Evolutionary conservation across 2,797 vertebrate species (phyloP).

Genomic region (Triplophysa yarkandensis): DNA sequence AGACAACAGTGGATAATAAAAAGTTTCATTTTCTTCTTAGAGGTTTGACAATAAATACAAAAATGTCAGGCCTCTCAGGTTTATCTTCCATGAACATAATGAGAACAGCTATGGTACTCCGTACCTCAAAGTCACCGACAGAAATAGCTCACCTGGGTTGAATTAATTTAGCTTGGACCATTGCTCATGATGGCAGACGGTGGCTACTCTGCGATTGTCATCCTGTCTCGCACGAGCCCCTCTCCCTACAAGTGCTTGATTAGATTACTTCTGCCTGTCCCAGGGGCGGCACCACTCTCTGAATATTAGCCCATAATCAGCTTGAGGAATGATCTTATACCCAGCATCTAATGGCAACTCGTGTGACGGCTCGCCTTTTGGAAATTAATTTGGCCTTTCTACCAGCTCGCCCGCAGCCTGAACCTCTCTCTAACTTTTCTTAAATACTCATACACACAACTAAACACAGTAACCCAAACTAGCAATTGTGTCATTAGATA

Average conservation of each 20-base stretch:
- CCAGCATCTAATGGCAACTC: constrained; percentile 47
- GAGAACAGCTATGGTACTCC: constrained; percentile 43
- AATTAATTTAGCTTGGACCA: constrained; percentile 44
- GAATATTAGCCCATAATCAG: constrained; percentile 58
- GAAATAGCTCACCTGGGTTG: constrained; percentile 53
- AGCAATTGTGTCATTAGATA: too few relatives aligned
- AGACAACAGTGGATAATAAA: background rate
- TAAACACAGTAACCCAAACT: background rate
- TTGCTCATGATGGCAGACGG: constrained; percentile 42
- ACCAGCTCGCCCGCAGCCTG: constrained; percentile 17
- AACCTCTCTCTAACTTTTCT: background rate
- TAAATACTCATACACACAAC: background rate
- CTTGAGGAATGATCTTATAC: constrained; percentile 57
- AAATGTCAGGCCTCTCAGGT: constrained; percentile 5
- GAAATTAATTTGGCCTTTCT: constrained; percentile 58
- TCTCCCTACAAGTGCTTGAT: constrained; percentile 39
- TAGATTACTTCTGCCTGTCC: constrained; percentile 49
- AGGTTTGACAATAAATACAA: constrained; percentile 24
- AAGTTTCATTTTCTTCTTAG: constrained; percentile 20
- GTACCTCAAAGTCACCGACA: constrained; percentile 38
- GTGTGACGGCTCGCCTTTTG: constrained; percentile 33
- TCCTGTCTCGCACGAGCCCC: constrained; percentile 20
- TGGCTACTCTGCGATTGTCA: constrained; percentile 42
- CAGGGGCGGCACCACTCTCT: constrained; percentile 28
- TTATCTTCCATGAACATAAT: constrained; percentile 34